Conservation (phyloP, 2,888 invertebrate genomes). For the Parnassius glacialis region DNA sequence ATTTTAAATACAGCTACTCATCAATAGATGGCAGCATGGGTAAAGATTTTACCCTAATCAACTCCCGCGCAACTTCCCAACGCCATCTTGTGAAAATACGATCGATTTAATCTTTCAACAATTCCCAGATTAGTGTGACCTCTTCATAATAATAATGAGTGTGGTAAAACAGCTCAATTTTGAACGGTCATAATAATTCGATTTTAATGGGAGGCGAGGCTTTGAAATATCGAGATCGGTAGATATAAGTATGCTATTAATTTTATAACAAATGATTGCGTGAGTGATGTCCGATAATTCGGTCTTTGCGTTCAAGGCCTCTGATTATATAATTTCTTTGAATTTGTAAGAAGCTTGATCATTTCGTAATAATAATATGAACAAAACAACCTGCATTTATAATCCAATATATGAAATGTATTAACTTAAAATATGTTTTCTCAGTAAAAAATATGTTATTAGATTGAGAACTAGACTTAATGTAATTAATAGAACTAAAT, state of each 20-base stretch:
- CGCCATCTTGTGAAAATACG: conserved; percentile 42
- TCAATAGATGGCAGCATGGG: conserved; percentile 58
- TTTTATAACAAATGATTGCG: conserved; percentile 66
- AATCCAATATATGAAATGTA: no score
- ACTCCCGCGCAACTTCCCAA: conserved; percentile 49
- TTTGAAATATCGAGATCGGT: conserved; percentile 55
- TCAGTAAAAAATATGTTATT: no score
- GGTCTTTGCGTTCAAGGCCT: conserved; percentile 32
- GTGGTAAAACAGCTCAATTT: background rate
- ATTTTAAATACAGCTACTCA: conserved; percentile 43
- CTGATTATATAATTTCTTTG: conserved; percentile 25
- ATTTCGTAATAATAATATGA: no score
- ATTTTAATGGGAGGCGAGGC: conserved; percentile 64
- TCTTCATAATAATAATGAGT: background rate
- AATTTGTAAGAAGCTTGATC: conserved; percentile 6
- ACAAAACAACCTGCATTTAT: no score
- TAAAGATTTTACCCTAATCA: conserved; percentile 7
- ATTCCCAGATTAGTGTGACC: conserved; percentile 34
- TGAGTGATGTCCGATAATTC: conserved; percentile 58
- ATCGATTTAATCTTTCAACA: conserved; percentile 25
- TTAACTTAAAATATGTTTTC: no score
- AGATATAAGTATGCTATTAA: conserved; percentile 55
- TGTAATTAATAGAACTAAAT: no score
- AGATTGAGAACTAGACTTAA: no score
- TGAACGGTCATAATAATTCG: conserved; percentile 56